phyloP scores from a whole-genome alignment of 2,888 invertebrate genomes.

The Tanytarsus gracilentus region DNA sequence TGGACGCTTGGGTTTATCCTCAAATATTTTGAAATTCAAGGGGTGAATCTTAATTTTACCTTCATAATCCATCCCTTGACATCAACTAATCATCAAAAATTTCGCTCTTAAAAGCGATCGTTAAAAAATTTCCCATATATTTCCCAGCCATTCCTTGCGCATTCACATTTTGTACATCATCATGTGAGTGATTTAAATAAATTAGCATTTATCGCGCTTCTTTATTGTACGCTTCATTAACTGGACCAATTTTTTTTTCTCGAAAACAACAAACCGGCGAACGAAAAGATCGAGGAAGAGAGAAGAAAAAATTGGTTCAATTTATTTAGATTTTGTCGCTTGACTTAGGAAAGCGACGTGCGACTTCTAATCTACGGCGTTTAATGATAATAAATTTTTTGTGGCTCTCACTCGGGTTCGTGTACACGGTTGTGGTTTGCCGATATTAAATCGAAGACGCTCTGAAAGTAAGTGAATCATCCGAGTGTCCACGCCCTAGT shows the following conservation, averaged over 20 bases:
- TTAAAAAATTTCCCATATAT: not conserved
- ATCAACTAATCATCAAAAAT: no score
- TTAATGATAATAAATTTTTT: slow-evolving; percentile 25
- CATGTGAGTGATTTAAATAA: slow-evolving; percentile 24
- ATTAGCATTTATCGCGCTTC: slow-evolving; percentile 29
- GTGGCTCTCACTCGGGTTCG: not conserved
- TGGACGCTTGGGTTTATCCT: no score
- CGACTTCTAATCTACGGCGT: slow-evolving; percentile 14
- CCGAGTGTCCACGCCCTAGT: no score
- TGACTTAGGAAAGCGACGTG: not conserved
- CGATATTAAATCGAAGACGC: not conserved
- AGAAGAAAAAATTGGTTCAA: slow-evolving; percentile 24
- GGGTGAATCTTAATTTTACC: no score
- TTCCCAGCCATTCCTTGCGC: not conserved
- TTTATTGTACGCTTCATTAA: slow-evolving; percentile 28
- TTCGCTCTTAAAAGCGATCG: no score
- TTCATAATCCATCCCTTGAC: no score
- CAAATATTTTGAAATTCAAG: no score
- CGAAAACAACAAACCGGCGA: not conserved
- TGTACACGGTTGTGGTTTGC: not conserved
- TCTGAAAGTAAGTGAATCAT: no score
- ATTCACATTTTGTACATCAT: not conserved
- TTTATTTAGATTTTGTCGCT: slow-evolving; percentile 21
- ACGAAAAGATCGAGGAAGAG: not conserved
- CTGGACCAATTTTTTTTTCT: not conserved